Conservation (phyloP, 2,888 invertebrate genomes). For the Stictocephala bisonia region DNA sequence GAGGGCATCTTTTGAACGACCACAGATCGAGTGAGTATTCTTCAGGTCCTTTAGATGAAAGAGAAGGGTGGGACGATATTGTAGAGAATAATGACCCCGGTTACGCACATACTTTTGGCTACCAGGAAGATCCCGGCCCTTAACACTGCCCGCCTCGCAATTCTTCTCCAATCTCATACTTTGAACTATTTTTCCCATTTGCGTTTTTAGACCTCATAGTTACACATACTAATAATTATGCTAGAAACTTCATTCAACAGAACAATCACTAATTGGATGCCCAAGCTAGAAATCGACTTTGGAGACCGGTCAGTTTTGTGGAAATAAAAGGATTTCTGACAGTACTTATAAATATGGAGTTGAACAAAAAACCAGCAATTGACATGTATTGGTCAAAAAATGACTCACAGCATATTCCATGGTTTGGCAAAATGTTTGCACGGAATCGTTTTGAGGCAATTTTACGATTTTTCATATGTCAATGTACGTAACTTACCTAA, state of each 20-base stretch:
- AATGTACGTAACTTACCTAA: too few relatives aligned
- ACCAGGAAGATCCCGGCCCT: neutral
- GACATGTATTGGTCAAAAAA: too few relatives aligned
- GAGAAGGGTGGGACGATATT: neutral
- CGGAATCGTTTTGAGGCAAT: too few relatives aligned
- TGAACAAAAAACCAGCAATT: too few relatives aligned
- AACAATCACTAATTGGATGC: too few relatives aligned
- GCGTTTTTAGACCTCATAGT: constrained; percentile 23
- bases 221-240: constrained; percentile 1
- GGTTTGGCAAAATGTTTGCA: too few relatives aligned
- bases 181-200: constrained; percentile 4
- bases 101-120: neutral
- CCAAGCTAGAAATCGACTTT: neutral
- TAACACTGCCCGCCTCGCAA: neutral
- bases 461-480: too few relatives aligned
- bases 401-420: too few relatives aligned
- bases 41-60: neutral
- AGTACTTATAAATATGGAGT: too few relatives aligned
- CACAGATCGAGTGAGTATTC: too few relatives aligned
- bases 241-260: neutral
- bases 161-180: neutral
- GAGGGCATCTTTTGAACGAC: too few relatives aligned
- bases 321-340: too few relatives aligned
- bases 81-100: neutral
- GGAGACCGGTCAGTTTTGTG: neutral